Evolutionary conservation across 2,888 invertebrate species (phyloP).

Genomic region (Ophioninae sp.): DNA sequence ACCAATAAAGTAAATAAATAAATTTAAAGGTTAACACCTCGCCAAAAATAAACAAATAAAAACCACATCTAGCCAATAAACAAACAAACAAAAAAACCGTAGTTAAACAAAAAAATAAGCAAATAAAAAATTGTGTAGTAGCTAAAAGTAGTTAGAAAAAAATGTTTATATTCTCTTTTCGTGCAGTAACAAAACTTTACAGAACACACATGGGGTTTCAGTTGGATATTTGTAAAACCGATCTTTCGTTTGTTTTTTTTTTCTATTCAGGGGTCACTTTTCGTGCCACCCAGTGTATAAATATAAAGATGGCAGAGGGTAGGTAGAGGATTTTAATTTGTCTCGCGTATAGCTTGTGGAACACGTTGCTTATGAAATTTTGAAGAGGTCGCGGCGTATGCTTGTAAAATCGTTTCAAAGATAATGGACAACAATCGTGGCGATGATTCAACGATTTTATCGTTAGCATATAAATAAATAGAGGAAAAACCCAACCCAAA

Average conservation of each 20-base stretch:
- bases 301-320: slow-evolving; percentile 18
- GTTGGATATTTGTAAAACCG: too few species aligned
- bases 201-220: too few species aligned
- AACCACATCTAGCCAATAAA: too few species aligned
- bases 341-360: slow-evolving; percentile 18
- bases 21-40: too few species aligned
- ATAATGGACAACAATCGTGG: slow-evolving; percentile 36
- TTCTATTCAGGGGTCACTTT: not conserved
- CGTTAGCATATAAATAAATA: not conserved
- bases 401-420: slow-evolving; percentile 30
- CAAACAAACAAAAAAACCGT: too few species aligned
- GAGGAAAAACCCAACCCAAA: not conserved
- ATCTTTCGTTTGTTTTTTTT: not conserved
- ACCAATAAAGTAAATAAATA: too few species aligned
- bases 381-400: slow-evolving; percentile 31
- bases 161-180: too few species aligned
- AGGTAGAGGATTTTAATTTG: slow-evolving; percentile 49
- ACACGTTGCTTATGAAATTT: slow-evolving; percentile 42
- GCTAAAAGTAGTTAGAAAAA: too few species aligned
- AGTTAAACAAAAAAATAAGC: too few species aligned
- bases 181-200: too few species aligned
- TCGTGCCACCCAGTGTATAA: not conserved
- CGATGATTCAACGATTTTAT: slow-evolving; percentile 29
- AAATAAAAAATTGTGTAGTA: too few species aligned
- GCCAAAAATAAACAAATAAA: too few species aligned